Conservation (phyloP, 2,113 vertebrate species). For the Sclerurus mexicanus region DNA sequence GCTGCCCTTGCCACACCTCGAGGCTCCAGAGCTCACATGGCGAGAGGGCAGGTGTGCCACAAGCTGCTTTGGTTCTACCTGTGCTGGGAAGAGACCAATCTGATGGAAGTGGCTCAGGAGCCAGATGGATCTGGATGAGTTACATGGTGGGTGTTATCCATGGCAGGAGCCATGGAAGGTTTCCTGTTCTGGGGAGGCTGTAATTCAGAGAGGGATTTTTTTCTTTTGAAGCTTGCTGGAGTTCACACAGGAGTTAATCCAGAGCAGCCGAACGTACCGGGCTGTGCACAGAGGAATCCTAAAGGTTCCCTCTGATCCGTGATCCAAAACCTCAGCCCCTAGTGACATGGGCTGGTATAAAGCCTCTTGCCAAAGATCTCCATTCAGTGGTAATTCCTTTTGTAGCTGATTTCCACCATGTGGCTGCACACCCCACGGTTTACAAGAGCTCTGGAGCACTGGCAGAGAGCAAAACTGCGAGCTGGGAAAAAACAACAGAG, state of each 20-base stretch:
- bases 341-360: neutral
- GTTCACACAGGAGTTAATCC: neutral
- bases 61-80: neutral
- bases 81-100: neutral
- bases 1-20: rapidly evolving
- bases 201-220: neutral
- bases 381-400: neutral
- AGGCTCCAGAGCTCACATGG: rapidly evolving
- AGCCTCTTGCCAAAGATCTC: neutral
- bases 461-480: neutral
- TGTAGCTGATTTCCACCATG: neutral
- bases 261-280: rapidly evolving
- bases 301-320: neutral
- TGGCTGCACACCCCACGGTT: neutral
- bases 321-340: neutral
- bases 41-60: rapidly evolving
- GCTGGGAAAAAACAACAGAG: neutral
- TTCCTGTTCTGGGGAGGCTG: neutral
- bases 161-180: neutral
- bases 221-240: neutral
- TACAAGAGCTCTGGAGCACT: neutral
- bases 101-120: neutral
- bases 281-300: neutral
- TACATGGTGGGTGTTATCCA: neutral
- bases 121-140: neutral